These are phyloP conservation scores for Zeuzera pyrina DNA, from an alignment of 2,888 invertebrate genomes.

Conservation along the genomic window DNA sequence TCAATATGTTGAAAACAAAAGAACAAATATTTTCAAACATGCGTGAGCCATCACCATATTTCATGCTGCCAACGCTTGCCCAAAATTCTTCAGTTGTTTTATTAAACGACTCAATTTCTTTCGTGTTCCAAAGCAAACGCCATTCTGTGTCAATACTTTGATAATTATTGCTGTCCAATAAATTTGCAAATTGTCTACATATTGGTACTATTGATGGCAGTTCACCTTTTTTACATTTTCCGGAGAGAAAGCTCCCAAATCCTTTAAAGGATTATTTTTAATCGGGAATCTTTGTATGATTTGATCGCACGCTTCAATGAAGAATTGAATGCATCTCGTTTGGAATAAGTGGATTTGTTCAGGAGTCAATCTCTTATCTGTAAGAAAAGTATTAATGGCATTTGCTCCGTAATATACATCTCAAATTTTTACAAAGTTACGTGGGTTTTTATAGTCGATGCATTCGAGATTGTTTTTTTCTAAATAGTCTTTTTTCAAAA, in stretches of 20 bases:
- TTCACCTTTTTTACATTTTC: conserved; percentile 1
- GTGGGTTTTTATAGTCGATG: too few relatives aligned
- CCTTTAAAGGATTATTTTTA: too few relatives aligned
- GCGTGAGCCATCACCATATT: conserved; percentile 2
- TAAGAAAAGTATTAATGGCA: too few relatives aligned
- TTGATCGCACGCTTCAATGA: too few relatives aligned
- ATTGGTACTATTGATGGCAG: background rate
- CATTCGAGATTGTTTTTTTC: too few relatives aligned
- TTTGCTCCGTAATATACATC: too few relatives aligned
- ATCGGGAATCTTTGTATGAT: too few relatives aligned
- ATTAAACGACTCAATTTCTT: conserved; percentile 1
- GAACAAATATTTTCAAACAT: conserved; percentile 3
- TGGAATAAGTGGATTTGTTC: too few relatives aligned
- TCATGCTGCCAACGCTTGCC: conserved; percentile 1
- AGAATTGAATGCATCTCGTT: too few relatives aligned
- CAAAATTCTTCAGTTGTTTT: conserved; percentile 2
- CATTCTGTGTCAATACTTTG: conserved; percentile 4
- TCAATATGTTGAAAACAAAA: conserved; percentile 1
- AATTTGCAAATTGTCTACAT: conserved; percentile 3
- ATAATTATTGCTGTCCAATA: conserved; percentile 2
- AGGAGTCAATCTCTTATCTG: too few relatives aligned
- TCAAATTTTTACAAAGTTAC: too few relatives aligned
- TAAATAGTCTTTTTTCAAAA: too few relatives aligned
- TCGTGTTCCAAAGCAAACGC: conserved; percentile 4
- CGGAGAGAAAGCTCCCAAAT: background rate